A percentile compares a stretch with the other conserved stretches of the same genome.
phyloP scores from a whole-genome alignment of 2,113 vertebrate genomes.

The Rhynchomys soricoides region DNA sequence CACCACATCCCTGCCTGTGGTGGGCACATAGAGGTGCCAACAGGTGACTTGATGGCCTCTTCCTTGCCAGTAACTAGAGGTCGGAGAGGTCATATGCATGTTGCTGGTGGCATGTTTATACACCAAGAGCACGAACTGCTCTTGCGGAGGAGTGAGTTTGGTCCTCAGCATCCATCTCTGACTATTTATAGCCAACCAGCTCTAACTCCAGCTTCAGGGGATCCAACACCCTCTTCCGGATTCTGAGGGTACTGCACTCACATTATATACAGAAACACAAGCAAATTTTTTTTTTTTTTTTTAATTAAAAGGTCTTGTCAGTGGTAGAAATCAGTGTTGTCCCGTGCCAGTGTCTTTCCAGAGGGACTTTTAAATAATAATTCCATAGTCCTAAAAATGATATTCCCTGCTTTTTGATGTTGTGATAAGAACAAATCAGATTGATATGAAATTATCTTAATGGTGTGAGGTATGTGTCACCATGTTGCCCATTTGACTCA shows the following conservation, averaged over 20 bases:
- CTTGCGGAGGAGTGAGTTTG: background rate
- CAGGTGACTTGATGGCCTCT: background rate
- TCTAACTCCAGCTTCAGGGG: background rate
- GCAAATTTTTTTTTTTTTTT: background rate
- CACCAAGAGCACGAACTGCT: background rate
- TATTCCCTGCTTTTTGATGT: background rate
- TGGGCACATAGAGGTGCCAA: background rate
- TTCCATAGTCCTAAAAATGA: background rate
- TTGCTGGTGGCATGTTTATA: background rate
- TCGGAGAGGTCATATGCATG: background rate
- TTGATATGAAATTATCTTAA: slow-evolving; percentile 4
- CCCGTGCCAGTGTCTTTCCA: background rate
- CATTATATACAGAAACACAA: background rate
- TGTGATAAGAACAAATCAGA: background rate
- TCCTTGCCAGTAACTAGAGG: background rate
- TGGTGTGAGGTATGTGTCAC: background rate
- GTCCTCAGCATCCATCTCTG: background rate
- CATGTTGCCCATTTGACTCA: background rate
- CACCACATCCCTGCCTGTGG: background rate
- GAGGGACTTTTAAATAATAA: background rate
- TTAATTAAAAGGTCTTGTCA: background rate
- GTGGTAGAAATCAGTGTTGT: background rate
- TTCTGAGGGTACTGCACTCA: background rate
- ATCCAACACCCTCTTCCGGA: background rate
- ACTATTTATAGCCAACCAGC: background rate